A percentile compares a stretch with the other conserved stretches of the same genome.
These are phyloP conservation scores for Andrena haemorrhoa DNA, from an alignment of 2,888 invertebrate species.

Conservation along the genomic window DNA sequence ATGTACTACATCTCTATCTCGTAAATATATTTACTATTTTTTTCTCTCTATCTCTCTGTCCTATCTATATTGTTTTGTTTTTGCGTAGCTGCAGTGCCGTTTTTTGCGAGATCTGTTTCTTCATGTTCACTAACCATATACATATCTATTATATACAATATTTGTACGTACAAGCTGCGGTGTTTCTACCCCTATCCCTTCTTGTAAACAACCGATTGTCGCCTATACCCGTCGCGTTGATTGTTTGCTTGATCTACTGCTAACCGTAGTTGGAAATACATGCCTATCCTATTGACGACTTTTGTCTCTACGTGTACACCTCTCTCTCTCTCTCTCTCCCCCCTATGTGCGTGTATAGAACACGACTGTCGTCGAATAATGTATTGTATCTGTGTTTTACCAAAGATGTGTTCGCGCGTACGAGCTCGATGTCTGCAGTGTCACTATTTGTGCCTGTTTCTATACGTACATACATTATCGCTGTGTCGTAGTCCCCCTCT, in stretches of 20 bases:
- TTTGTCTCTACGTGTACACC: conserved; percentile 35
- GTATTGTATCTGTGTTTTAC: conserved; percentile 74
- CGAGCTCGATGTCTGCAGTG: conserved; percentile 78
- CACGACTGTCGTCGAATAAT: conserved; percentile 67
- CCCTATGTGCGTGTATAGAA: conserved; percentile 38
- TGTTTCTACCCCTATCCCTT: conserved; percentile 36
- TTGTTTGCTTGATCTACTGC: conserved; percentile 71
- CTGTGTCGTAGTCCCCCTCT: conserved; percentile 55
- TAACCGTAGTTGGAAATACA: conserved; percentile 63
- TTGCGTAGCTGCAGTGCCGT: conserved; percentile 68
- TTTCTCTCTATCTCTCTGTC: conserved; percentile 9
- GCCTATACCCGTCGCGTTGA: conserved; percentile 66
- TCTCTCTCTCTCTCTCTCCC: conserved; percentile 3
- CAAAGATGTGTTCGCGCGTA: conserved; percentile 72
- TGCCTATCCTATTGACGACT: conserved; percentile 64
- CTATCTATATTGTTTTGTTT: conserved; percentile 36
- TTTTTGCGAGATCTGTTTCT: conserved; percentile 62
- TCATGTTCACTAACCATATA: conserved; percentile 47
- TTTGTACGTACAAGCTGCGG: conserved; percentile 57
- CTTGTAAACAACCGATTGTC: conserved; percentile 58
- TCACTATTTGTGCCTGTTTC: conserved; percentile 76
- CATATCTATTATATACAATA: too few species aligned
- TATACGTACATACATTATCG: conserved; percentile 63
- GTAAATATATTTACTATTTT: conserved; percentile 15
- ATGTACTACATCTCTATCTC: conserved; percentile 14